Evolutionary conservation across 2,113 vertebrate genomes (phyloP), one percentile per base, ranked within the genome.

Genomic region (Tichodroma muraria): DNA sequence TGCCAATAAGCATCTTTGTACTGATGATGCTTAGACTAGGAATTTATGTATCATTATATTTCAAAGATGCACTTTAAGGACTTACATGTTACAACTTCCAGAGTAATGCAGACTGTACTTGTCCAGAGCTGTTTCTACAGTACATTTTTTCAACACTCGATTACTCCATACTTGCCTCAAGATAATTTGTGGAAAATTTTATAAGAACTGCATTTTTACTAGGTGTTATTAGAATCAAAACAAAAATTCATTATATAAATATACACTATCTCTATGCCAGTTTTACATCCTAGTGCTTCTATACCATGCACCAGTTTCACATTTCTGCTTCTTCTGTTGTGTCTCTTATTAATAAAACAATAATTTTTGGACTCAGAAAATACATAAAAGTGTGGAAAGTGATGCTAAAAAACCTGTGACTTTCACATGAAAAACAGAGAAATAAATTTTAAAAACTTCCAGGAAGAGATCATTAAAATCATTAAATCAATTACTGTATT

Each of bases 121-220:
- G 52, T 89, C 83, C 78, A 71, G 64, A 91, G 60, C 54, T 97
- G 75, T 92, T 92, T 76, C 50, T 78, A 53, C 80, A 65, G 66
- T 22, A 84, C 18, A 23, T 76, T 87, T 96, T 78, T 77, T 56
- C 78, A 95, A 90, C 65, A 92, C 28, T 7, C 5, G 30, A 45
- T 91, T 95, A 79, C 40, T 85, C 50, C 24, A 61, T 54, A 66
- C 33, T 95, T 73, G 38, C 56, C 76, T 94, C 49, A 65, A 90
- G 75, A 94, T 92, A 95, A 89, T 73, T 89, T 70, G 68, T 89
- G 68, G 83, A 93, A 95, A 89, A 35, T 73, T 94, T 71, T 71
- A 15, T 87, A 65, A 91, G 73, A 86, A 82, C 50, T 68, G 8
- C 57, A 47, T 87, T 94, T 93, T 79, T 89, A 90, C 44, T 81